Evolutionary conservation across 2,888 invertebrate genomes (phyloP).

Genomic region (Phasia obesa): DNA sequence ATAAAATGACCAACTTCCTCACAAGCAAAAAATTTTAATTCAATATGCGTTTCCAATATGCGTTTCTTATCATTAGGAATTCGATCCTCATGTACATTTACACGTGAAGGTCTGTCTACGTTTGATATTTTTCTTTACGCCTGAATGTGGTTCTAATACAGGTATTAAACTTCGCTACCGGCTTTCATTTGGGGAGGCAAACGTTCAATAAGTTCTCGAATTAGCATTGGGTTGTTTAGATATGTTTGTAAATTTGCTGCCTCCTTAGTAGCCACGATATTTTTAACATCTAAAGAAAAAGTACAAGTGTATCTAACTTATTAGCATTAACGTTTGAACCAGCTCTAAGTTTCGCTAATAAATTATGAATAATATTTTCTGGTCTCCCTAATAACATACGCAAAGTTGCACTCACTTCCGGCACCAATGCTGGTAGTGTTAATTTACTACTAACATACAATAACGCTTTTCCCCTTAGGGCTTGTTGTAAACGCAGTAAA

Average conservation of each 20-base stretch:
- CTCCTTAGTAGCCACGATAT: conserved; percentile 60
- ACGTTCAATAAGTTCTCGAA: conserved; percentile 63
- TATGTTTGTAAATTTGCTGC: conserved; percentile 54
- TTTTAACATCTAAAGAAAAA: too few relatives aligned
- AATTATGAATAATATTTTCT: conserved; percentile 55
- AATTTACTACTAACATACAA: conserved; percentile 54
- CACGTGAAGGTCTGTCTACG: neutral
- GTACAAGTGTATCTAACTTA: too few relatives aligned
- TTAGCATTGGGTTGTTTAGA: conserved; percentile 56
- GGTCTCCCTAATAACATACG: conserved; percentile 60
- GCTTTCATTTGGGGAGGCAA: conserved; percentile 53
- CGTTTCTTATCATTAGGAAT: neutral
- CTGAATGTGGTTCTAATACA: neutral
- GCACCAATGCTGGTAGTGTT: too few relatives aligned
- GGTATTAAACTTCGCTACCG: neutral
- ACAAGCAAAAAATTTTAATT: conserved; percentile 13
- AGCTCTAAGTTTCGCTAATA: conserved; percentile 46
- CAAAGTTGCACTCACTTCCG: conserved; percentile 61
- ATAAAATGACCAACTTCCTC: conserved; percentile 21
- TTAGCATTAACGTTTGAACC: conserved; percentile 50
- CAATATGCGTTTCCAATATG: neutral
- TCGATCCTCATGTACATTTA: neutral
- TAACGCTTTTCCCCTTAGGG: conserved; percentile 58
- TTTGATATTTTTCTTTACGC: neutral
- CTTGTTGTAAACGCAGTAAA: conserved; percentile 53